These are phyloP conservation scores for Scolopax rusticola DNA, from an alignment of 2,797 vertebrate species.

Conservation along the genomic window DNA sequence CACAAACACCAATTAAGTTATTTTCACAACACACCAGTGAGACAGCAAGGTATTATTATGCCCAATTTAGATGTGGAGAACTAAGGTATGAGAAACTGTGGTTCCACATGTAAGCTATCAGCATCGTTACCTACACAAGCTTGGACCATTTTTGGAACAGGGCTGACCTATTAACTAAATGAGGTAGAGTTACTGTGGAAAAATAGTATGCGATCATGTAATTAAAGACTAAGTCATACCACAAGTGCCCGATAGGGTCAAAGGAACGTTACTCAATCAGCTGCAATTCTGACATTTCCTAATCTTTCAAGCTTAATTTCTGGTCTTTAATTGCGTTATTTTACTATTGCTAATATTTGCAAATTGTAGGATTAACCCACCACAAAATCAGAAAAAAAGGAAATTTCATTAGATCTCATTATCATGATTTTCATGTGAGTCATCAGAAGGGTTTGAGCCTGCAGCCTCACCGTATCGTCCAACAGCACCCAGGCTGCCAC, in stretches of 20 bases:
- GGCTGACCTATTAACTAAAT: conserved; percentile 35
- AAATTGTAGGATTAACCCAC: not conserved
- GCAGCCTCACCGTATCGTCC: not conserved
- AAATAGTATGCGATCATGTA: not conserved
- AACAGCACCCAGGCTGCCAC: not conserved
- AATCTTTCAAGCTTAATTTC: conserved; percentile 9
- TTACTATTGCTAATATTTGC: not conserved
- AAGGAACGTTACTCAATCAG: not conserved
- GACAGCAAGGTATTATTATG: conserved; percentile 50
- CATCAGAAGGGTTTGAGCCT: not conserved
- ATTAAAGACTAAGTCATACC: conserved; percentile 33
- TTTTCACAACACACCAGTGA: conserved; percentile 55
- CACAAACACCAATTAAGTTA: conserved; percentile 69
- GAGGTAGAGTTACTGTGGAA: not conserved
- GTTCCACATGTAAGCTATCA: not conserved
- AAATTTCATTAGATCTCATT: not conserved
- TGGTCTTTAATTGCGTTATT: not conserved
- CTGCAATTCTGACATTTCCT: not conserved
- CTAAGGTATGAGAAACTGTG: conserved; percentile 46
- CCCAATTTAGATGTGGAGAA: conserved; percentile 25
- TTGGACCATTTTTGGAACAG: not conserved
- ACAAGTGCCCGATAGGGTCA: not conserved
- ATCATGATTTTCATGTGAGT: rapidly evolving
- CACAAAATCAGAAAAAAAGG: not conserved
- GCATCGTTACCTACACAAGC: not conserved